Base-by-base conservation (phyloP, 2,888 invertebrate species). In the Dolichomitus sp. region DNA sequence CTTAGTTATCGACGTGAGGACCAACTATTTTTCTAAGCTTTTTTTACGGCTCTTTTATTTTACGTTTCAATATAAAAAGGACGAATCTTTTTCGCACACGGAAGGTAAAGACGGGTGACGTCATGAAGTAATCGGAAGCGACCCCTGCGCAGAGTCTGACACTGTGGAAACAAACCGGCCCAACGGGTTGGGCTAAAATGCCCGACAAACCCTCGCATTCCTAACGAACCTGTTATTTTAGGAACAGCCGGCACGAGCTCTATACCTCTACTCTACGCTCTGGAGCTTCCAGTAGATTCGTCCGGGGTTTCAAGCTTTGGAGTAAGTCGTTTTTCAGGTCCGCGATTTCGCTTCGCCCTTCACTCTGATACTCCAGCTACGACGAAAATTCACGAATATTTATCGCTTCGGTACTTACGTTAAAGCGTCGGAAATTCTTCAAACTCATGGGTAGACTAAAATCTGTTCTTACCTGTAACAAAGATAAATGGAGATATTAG, bases 221-320 rank as follows among this genome's bases (percentile, higher is more conserved):
- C 79, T 81, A 83, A 84, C 84, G 83, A 87, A 82, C 81, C 80
- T 82, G 87, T 86, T 87, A 87, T 87, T 86, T 87, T 81, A 87
- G 84, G 87, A 86, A 86, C 81, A 72, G 61, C 42, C 80, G 79
- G 57, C 66, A 69, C 52, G 52, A 52, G 14, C 23, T 23, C 68
- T 57, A 66, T 42, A 70, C 80, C 73, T 81, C 14, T 19, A 19
- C 61, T 72, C 23, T 11, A 23, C 30, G 52, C 68, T 72, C 17
- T 52, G 61, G 50, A 54, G 63, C 78, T 85, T 84, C 33, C 70
- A 54, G 57, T 54, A 69, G 40, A 78, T 70, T 74, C 30, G 23
- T 50, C 73, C 50, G 42, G 42, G 2, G 19, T 17, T 59, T 74
- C 33, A 57, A 42, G 37, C 65, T 65, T 52, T 66, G 4, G 63